A percentile compares a stretch with the other conserved stretches of the same genome.
Conservation (phyloP, 2,113 vertebrate genomes). For the Macaca fascicularis region DNA sequence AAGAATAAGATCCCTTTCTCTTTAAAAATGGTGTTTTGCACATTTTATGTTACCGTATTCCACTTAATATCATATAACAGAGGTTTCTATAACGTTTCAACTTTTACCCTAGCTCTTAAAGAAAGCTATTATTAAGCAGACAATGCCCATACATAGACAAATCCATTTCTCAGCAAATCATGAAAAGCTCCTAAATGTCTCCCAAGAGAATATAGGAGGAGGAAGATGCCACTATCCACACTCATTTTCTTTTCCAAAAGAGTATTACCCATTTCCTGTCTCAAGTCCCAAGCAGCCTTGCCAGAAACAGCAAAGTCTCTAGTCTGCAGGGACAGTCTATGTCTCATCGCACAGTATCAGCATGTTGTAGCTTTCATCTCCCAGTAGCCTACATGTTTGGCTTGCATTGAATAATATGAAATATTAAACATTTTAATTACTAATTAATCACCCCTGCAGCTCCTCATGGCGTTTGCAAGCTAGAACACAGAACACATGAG, state of each 20-base stretch:
- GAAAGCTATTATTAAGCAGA: background rate
- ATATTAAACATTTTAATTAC: conserved; percentile 61
- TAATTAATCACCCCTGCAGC: conserved; percentile 67
- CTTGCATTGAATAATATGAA: conserved; percentile 33
- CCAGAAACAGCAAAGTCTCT: background rate
- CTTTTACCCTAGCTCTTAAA: background rate
- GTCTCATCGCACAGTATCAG: background rate
- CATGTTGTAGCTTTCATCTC: background rate
- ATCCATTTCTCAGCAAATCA: background rate
- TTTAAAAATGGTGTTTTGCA: background rate
- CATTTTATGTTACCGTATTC: background rate
- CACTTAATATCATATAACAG: background rate
- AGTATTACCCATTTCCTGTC: background rate
- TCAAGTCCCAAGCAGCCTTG: background rate
- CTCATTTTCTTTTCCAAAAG: background rate
- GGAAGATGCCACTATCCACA: background rate
- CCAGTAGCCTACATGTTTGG: background rate
- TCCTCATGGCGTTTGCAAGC: conserved; percentile 52
- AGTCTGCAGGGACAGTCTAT: background rate
- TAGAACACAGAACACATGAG: conserved; percentile 51
- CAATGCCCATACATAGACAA: background rate
- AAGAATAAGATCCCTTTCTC: background rate
- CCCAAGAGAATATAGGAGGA: background rate
- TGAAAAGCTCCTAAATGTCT: background rate
- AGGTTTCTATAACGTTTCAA: background rate